phyloP scores from a whole-genome alignment of 2,888 invertebrate genomes.

The Calameuta idolon region DNA sequence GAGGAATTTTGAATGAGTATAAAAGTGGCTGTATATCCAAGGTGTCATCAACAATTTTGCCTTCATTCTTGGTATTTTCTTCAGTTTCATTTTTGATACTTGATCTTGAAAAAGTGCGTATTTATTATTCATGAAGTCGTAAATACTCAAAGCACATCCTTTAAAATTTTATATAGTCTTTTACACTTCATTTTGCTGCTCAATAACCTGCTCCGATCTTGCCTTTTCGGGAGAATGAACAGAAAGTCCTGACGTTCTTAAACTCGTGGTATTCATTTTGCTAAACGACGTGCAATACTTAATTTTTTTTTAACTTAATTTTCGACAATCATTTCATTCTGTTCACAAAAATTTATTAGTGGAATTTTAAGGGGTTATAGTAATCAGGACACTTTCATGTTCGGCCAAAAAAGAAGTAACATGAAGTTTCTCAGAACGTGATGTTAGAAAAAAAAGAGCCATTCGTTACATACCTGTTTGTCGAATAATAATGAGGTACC shows the following conservation, averaged over 20 bases:
- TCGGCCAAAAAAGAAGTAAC: neutral
- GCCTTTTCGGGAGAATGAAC: neutral
- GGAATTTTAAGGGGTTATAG: neutral
- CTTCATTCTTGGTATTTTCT: neutral
- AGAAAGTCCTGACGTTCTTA: neutral
- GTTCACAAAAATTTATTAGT: neutral
- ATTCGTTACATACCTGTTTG: neutral
- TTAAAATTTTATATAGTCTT: neutral
- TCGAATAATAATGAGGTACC: neutral
- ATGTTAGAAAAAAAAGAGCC: neutral
- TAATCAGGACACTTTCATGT: neutral
- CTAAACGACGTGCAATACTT: neutral
- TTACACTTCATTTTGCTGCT: neutral
- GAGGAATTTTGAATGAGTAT: conserved; percentile 34
- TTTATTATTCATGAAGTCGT: neutral
- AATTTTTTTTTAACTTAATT: neutral
- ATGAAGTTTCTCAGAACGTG: neutral
- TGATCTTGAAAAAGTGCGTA: neutral
- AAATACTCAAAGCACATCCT: neutral
- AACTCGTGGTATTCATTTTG: neutral
- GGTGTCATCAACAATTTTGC: neutral
- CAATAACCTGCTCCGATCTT: neutral
- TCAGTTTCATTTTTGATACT: conserved; percentile 9
- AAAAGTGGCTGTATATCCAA: conserved; percentile 34
- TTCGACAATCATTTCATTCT: neutral